Base-by-base conservation (phyloP, 1,140 invertebrate species). In the Prorops nasuta region DNA sequence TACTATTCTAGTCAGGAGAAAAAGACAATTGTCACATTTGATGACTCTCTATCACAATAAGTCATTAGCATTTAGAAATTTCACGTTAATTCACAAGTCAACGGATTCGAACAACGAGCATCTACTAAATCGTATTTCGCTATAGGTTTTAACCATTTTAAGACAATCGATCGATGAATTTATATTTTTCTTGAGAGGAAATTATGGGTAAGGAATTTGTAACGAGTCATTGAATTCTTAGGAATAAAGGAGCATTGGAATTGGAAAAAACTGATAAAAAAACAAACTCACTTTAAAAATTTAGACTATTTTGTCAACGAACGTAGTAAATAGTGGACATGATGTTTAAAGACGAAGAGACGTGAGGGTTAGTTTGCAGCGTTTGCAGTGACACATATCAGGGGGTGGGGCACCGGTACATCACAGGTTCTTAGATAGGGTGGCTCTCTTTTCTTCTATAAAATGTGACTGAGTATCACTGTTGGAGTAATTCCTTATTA, bases 1-100 rank as follows among this genome's bases (percentile, higher is more conserved):
- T 37, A 2, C 24, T 47, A 60, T 56, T 60, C 58, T 3, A 41
- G 21, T 50, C 44, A 56, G 32, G 24, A n/a, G 35, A 3, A n/a
- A 38, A 55, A n/a, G 51, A 49, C 47, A 38, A 39, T 45, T 14
- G 36, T 28, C 24, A 10, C 4, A 6, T 28, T 28, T 6, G 10
- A 10, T 28, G 10, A 10, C 14, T 35, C 34, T 8, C 14, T 35
- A 4, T 35, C 34, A 10, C 9, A 14, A 14, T 35, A 35, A 35
- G 4, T 35, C 15, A 35, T 35, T 35, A 35, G 3, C 34, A 28
- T 28, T 28, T 4, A 28, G 10, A 28, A 28, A 6, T 28, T 28
- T 6, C 24, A 28, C 4, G 3, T 35, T 10, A 10, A 6, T 28
- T 28, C 10, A 28, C 10, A 6, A 4, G 24, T 10, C 10, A 6